These are phyloP conservation scores for Ceratosolen solmsi DNA, from an alignment of 1,140 invertebrate species.

Conservation along the genomic window DNA sequence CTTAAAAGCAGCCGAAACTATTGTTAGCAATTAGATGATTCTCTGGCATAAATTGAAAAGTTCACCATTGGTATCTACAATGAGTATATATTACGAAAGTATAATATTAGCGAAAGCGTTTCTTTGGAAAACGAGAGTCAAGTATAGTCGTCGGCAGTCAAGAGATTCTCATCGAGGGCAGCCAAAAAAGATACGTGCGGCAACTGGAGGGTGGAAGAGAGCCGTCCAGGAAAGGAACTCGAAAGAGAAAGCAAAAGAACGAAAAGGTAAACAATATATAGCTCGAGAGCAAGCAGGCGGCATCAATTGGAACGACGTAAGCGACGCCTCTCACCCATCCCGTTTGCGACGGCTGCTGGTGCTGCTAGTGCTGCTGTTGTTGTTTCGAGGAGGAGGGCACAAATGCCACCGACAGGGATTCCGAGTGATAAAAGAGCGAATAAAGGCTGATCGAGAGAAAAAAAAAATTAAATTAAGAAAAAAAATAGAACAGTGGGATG, in stretches of 20 bases:
- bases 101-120: neutral
- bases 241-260: constrained; percentile 46
- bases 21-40: neutral
- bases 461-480: constrained; percentile 13
- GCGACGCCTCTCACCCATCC: no score
- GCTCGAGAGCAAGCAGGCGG: neutral
- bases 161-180: neutral
- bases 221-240: neutral
- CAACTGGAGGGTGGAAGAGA: neutral
- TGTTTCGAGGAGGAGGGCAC: neutral
- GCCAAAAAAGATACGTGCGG: neutral
- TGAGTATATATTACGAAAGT: neutral
- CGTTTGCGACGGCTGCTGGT: no score
- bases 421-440: neutral
- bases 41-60: neutral
- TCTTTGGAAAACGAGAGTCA: constrained; percentile 9
- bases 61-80: neutral
- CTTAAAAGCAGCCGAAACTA: no score
- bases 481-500: constrained; percentile 19
- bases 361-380: neutral
- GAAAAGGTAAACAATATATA: constrained; percentile 33
- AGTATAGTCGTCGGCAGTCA: neutral
- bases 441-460: neutral
- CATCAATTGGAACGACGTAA: no score
- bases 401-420: neutral